Evolutionary conservation across 2,888 invertebrate species (phyloP), one percentile per base, ranked within the genome.

Genomic region (Drosophila helvetica): DNA sequence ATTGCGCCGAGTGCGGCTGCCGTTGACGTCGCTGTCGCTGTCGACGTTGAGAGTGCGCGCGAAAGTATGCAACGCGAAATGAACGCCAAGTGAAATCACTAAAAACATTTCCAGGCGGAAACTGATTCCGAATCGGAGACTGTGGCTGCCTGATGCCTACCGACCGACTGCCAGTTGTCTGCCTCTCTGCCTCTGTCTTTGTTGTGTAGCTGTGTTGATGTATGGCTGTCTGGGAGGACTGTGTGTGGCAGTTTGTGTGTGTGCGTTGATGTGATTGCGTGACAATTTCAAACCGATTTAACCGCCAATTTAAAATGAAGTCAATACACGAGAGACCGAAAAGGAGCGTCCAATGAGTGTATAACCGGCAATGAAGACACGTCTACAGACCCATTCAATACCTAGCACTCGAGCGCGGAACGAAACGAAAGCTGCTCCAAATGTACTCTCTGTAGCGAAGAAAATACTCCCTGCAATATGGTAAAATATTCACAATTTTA

Each of bases 201-300:
- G 38, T 43, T 43, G 42, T 57, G 64, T 25, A 52, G 53, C 53
- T 53, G 50, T 56, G 68, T 43, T 50, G 66, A 67, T 66, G 66
- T 66, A 38, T n/a, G 38, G 27, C 17, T 19, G 58, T 38, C 50
- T 30, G 17, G 47, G 8, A 18, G 47, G 8, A 15, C 25, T 52
- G 25, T 70, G 55, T 66, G 63, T 72, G 76, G 8, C 50, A 48
- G 38, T 30, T 42, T 43, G 45, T 62, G 58, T 42, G 30, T 57
- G 61, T 73, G 57, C 61, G 52, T 74, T 64, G 65, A 78, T 85
- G 87, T 84, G 86, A 88, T 79, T 82, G 85, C 89, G 77, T 86
- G 89, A 82, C 86, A 86, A 88, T 87, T 89, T 89, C 88, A 87
- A 89, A 87, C 89, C 79, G 86, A 89, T 86, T 86, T 86, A 89